Evolutionary conservation across 2,797 vertebrate species (phyloP).

Genomic region (Galagoides demidoff): DNA sequence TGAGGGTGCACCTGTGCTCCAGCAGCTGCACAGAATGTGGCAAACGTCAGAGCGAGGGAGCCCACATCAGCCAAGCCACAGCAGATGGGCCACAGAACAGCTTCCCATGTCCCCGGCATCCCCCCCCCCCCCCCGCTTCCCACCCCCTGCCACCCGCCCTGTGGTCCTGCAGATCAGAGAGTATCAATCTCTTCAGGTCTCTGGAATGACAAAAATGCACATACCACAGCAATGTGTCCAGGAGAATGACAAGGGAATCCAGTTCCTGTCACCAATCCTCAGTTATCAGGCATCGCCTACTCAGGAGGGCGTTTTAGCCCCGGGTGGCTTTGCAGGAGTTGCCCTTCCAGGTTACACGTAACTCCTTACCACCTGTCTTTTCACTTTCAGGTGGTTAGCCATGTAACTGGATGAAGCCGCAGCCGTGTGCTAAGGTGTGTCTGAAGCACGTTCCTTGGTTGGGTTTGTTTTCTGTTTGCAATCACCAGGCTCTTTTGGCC

Average conservation of each 20-base stretch:
- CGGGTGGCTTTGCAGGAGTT: neutral
- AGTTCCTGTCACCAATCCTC: neutral
- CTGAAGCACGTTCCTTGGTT: neutral
- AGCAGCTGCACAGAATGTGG: neutral
- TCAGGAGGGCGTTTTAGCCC: constrained; percentile 9
- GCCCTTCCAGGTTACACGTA: neutral
- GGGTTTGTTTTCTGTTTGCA: neutral
- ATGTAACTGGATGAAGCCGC: neutral
- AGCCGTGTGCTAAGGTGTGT: neutral
- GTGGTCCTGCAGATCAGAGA: neutral
- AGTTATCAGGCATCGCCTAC: neutral
- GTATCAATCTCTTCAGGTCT: neutral
- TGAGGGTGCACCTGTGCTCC: neutral
- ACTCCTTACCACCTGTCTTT: neutral
- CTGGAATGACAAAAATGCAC: neutral
- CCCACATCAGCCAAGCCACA: neutral
- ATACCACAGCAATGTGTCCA: neutral
- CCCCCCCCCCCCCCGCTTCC: neutral
- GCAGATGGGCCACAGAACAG: neutral
- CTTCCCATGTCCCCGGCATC: neutral
- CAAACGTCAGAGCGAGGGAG: neutral
- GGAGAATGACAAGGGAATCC: neutral
- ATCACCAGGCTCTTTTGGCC: neutral
- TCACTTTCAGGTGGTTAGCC: neutral
- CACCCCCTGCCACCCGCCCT: neutral